Evolutionary conservation across 1,140 invertebrate species (phyloP).

Genomic region (Potamilus streckersoni): DNA sequence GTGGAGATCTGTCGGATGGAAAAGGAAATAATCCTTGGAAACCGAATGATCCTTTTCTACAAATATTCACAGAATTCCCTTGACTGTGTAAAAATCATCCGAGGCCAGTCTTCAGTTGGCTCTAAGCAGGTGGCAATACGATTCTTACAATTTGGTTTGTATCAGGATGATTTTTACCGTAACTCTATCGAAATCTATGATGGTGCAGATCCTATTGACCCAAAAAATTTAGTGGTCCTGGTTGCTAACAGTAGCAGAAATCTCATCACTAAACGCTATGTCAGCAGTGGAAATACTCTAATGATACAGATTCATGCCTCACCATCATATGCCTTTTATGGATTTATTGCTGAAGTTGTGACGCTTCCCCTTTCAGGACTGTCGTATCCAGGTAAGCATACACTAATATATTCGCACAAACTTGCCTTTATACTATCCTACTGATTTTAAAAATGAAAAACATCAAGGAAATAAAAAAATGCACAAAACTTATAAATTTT

Average conservation of each 20-base stretch:
- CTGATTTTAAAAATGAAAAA: too few relatives aligned
- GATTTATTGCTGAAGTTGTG: conserved; percentile 97
- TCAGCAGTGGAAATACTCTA: conserved; percentile 67
- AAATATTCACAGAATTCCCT: conserved; percentile 97
- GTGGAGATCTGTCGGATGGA: conserved; percentile 96
- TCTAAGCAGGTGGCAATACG: conserved; percentile 56
- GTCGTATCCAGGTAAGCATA: conserved; percentile 55
- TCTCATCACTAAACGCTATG: conserved; percentile 38
- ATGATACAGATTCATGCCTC: conserved; percentile 94
- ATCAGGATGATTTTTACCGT: conserved; percentile 87
- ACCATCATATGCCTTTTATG: conserved; percentile 90
- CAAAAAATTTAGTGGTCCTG: conserved; percentile 70
- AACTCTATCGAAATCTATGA: conserved; percentile 91
- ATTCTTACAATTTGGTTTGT: conserved; percentile 92
- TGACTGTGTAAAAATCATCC: conserved; percentile 98
- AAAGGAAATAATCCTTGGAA: conserved; percentile 90
- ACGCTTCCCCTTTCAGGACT: conserved; percentile 78
- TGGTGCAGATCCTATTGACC: conserved; percentile 91
- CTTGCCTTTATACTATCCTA: neutral
- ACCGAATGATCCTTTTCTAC: conserved; percentile 93
- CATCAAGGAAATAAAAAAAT: too few relatives aligned
- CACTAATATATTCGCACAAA: neutral
- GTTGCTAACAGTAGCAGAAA: conserved; percentile 43
- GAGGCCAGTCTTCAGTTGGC: conserved; percentile 65
- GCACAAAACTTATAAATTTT: too few relatives aligned